Evolutionary conservation across 2,113 vertebrate genomes (phyloP).

Genomic region (Tyrannus savana): DNA sequence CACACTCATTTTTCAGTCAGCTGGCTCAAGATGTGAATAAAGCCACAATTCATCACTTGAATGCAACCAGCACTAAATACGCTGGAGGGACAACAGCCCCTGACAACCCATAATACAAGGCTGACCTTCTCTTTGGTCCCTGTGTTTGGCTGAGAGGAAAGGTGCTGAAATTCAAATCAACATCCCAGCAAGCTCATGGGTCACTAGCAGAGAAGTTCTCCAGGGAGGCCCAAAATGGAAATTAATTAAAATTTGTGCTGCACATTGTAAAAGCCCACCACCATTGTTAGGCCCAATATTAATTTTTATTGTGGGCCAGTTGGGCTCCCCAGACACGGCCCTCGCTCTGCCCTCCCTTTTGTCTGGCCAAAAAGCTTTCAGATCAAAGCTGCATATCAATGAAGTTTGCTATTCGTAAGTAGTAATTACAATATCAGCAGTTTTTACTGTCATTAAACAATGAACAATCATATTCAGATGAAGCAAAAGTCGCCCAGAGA

Average conservation of each 20-base stretch:
- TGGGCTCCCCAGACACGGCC: slow-evolving; percentile 82
- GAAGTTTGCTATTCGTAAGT: slow-evolving; percentile 86
- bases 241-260: slow-evolving; percentile 93
- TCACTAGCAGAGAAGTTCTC: slow-evolving; percentile 82
- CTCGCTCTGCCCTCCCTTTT: slow-evolving; percentile 89
- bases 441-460: slow-evolving; percentile 92
- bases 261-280: slow-evolving; percentile 86
- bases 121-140: slow-evolving; percentile 79
- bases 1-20: slow-evolving; percentile 65
- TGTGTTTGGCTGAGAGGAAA: slow-evolving; percentile 79
- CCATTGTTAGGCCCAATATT: slow-evolving; percentile 90
- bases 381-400: slow-evolving; percentile 92
- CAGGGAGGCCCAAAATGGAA: slow-evolving; percentile 88
- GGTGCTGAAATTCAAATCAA: slow-evolving; percentile 84
- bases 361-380: slow-evolving; percentile 84
- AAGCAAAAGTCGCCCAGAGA: slow-evolving; percentile 74
- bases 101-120: slow-evolving; percentile 78
- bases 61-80: slow-evolving; percentile 65
- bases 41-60: slow-evolving; percentile 53
- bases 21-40: slow-evolving; percentile 71
- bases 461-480: slow-evolving; percentile 84
- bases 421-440: slow-evolving; percentile 97
- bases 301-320: slow-evolving; percentile 90
- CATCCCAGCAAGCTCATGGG: slow-evolving; percentile 77
- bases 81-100: slow-evolving; percentile 77